phyloP scores from a whole-genome alignment of 1,140 invertebrate species.

The Dendrolimus punctatus region DNA sequence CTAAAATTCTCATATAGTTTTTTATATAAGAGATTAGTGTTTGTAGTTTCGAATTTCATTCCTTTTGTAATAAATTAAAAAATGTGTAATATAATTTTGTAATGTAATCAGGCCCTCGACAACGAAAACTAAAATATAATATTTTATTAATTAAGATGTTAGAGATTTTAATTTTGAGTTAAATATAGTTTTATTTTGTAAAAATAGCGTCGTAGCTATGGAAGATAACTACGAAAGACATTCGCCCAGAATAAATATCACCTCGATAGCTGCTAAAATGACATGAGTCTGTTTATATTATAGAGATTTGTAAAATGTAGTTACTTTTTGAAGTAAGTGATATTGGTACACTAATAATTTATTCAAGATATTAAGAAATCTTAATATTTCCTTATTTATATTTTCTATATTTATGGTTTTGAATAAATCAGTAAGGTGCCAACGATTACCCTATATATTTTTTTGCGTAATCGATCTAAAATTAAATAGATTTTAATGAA shows the following conservation, averaged over 20 bases:
- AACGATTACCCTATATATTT: too few relatives aligned
- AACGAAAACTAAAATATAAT: constrained; percentile 14
- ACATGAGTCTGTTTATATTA: not conserved
- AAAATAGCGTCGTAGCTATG: constrained; percentile 2
- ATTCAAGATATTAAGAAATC: too few relatives aligned
- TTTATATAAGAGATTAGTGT: constrained; percentile 21
- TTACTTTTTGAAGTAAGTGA: too few relatives aligned
- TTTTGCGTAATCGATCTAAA: too few relatives aligned
- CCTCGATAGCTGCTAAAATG: too few relatives aligned
- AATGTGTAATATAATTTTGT: constrained; percentile 6
- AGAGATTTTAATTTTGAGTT: not conserved
- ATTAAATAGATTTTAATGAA: too few relatives aligned
- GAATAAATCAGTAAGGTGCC: too few relatives aligned
- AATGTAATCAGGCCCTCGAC: constrained; percentile 9
- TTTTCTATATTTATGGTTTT: too few relatives aligned
- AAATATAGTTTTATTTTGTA: not conserved
- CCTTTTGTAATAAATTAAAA: constrained; percentile 13
- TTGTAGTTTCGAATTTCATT: constrained; percentile 28
- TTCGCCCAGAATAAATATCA: too few relatives aligned
- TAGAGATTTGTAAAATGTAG: constrained; percentile 1
- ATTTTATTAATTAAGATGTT: constrained; percentile 4
- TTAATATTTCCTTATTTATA: too few relatives aligned
- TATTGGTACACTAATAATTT: too few relatives aligned
- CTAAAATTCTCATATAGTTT: constrained; percentile 21
- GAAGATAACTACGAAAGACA: too few relatives aligned